A percentile compares a stretch with the other conserved stretches of the same genome.
phyloP scores from a whole-genome alignment of 2,797 vertebrate species.

The Falco columbarius region DNA sequence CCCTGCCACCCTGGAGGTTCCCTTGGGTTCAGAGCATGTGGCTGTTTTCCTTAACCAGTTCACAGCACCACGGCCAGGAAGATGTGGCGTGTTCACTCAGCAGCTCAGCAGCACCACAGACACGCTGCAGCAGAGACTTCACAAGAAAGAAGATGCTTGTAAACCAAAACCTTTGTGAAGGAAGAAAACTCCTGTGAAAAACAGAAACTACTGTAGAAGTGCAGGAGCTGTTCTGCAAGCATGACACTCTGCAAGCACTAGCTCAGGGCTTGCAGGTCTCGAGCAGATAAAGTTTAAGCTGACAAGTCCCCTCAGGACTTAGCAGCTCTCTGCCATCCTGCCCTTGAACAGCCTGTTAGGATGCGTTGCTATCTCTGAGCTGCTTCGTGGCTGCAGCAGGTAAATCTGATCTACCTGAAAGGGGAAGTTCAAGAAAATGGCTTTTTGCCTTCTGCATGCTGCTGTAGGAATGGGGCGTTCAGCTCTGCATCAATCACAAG shows the following conservation, averaged over 20 bases:
- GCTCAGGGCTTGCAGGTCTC: not conserved
- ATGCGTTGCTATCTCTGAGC: not conserved
- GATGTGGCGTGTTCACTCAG: not conserved
- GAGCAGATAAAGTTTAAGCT: not conserved
- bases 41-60: not conserved
- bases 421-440: not conserved
- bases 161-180: not conserved
- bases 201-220: not conserved
- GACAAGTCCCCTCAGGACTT: not conserved
- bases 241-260: not conserved
- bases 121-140: rapidly evolving
- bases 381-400: not conserved
- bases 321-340: not conserved
- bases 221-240: not conserved
- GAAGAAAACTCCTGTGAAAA: not conserved
- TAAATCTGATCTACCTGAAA: not conserved
- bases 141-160: not conserved
- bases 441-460: not conserved
- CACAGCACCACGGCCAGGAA: not conserved
- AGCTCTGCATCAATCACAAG: rapidly evolving
- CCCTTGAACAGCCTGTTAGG: not conserved
- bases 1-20: not conserved
- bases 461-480: not conserved
- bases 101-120: not conserved
- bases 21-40: not conserved